Conservation (phyloP, 2,888 invertebrate species). For the Pachycephus smyrnensis region DNA sequence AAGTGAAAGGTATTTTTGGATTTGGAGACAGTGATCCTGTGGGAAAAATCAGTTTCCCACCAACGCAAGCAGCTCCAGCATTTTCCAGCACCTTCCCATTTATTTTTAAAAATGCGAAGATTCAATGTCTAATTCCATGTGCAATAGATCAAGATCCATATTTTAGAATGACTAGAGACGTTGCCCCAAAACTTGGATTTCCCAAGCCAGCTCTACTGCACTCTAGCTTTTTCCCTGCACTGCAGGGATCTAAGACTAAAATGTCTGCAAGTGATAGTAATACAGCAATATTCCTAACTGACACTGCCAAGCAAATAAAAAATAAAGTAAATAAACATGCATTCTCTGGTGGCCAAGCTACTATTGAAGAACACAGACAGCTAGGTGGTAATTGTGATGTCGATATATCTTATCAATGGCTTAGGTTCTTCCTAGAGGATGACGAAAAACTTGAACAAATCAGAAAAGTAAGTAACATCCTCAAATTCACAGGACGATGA, state of each 20-base stretch:
- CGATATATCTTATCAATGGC: conserved; percentile 95
- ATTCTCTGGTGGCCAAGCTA: conserved; percentile 95
- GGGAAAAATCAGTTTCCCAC: conserved; percentile 97
- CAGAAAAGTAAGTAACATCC: conserved; percentile 67
- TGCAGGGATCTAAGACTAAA: conserved; percentile 97
- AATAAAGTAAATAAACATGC: conserved; percentile 98
- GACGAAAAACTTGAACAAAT: conserved; percentile 86
- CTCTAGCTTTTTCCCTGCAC: conserved; percentile 89
- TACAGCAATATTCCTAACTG: conserved; percentile 94
- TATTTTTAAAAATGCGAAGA: conserved; percentile 84
- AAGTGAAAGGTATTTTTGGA: conserved; percentile 98
- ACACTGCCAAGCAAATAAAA: conserved; percentile 95
- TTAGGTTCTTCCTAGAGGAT: conserved; percentile 95
- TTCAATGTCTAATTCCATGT: conserved; percentile 93
- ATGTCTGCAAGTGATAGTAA: conserved; percentile 98
- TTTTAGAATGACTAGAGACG: conserved; percentile 98
- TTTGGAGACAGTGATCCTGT: conserved; percentile 96
- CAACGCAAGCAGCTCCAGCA: conserved; percentile 95
- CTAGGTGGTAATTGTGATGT: conserved; percentile 96
- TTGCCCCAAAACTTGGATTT: conserved; percentile 90
- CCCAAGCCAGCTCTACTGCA: conserved; percentile 91
- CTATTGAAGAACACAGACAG: conserved; percentile 91
- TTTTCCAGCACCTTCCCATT: conserved; percentile 91
- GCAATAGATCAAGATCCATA: conserved; percentile 99
- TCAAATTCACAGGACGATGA: not conserved